These are phyloP conservation scores for Falco biarmicus DNA, from an alignment of 2,797 vertebrate species.

Conservation along the genomic window DNA sequence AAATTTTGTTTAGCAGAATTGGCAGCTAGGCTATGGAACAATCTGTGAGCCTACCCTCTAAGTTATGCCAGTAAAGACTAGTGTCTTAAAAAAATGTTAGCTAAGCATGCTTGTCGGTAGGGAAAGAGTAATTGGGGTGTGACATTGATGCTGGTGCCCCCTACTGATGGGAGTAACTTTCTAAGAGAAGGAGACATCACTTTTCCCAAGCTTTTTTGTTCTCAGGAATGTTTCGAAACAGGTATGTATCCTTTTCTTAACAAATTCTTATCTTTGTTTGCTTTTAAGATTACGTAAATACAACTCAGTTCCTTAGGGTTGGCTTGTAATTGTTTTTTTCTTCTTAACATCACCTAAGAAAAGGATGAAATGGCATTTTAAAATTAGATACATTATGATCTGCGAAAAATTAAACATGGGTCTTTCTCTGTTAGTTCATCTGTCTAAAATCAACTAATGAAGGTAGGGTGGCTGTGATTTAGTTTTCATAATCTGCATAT, in stretches of 20 bases:
- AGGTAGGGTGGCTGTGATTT: neutral
- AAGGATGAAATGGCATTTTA: neutral
- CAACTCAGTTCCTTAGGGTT: neutral
- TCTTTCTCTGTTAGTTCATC: neutral
- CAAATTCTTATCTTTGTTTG: neutral
- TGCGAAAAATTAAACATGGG: neutral
- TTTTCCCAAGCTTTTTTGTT: neutral
- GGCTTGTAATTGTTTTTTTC: neutral
- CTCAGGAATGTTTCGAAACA: neutral
- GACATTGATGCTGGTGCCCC: neutral
- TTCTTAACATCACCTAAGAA: neutral
- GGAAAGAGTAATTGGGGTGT: neutral
- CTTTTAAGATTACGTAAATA: neutral
- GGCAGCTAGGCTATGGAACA: neutral
- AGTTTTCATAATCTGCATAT: neutral
- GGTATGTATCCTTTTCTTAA: neutral
- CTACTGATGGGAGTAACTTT: neutral
- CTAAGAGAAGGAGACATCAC: neutral
- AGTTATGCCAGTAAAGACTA: neutral
- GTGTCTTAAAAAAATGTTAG: neutral
- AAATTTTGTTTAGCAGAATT: neutral
- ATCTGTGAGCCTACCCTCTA: neutral
- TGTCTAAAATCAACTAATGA: neutral
- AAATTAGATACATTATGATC: neutral
- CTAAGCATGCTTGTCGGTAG: neutral